Evolutionary conservation across 2,113 vertebrate genomes (phyloP).

Genomic region (Pteropus alecto): DNA sequence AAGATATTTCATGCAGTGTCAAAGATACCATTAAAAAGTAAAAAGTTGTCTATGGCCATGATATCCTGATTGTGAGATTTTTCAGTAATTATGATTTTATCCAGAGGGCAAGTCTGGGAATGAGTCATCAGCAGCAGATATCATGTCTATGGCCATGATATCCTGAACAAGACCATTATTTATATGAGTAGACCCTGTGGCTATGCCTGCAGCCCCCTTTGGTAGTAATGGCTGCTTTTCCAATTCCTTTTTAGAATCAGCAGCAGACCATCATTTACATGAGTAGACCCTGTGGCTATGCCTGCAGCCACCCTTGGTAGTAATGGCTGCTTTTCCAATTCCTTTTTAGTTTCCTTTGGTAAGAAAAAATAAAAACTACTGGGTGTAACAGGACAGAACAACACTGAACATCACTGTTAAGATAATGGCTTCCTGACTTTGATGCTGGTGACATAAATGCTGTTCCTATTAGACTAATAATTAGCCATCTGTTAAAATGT

Average conservation of each 20-base stretch:
- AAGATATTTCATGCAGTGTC: background rate
- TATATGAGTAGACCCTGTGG: too few relatives aligned
- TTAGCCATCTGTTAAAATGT: background rate
- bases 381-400: background rate
- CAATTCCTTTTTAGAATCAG: too few relatives aligned
- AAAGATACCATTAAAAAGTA: background rate
- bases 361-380: background rate
- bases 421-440: conserved; percentile 23
- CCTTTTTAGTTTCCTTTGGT: conserved; percentile 1
- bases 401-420: background rate
- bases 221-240: too few relatives aligned
- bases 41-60: background rate
- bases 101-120: too few relatives aligned
- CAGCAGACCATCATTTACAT: conserved; percentile 19
- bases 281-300: background rate
- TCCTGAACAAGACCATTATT: too few relatives aligned
- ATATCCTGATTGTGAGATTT: too few relatives aligned
- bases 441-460: background rate
- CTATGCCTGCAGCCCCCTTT: too few relatives aligned
- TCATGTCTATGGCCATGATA: too few relatives aligned
- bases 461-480: background rate
- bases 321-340: conserved; percentile 15
- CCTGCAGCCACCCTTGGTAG: background rate
- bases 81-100: too few relatives aligned
- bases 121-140: too few relatives aligned